Conservation (phyloP, 2,113 vertebrate species). For the Xyliphius kryptos region DNA sequence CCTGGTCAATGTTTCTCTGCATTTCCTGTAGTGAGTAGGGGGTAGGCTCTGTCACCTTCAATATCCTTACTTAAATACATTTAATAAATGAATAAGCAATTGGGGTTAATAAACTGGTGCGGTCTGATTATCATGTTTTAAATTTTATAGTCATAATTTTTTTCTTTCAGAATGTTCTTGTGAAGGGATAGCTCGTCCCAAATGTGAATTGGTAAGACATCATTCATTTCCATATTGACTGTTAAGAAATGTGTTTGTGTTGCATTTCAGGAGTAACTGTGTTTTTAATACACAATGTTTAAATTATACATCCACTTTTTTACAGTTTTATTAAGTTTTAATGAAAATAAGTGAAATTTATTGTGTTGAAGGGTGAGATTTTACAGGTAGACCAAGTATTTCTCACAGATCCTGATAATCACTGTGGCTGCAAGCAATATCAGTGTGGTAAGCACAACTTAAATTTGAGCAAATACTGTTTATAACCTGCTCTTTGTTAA, state of each 20-base stretch:
- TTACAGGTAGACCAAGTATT: conserved; percentile 76
- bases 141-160: conserved; percentile 9
- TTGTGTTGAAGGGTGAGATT: conserved; percentile 74
- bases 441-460: conserved; percentile 76
- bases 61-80: no score
- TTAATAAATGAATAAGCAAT: no score
- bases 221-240: no score
- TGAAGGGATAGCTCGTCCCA: conserved; percentile 73
- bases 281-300: background rate
- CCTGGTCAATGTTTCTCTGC: no score
- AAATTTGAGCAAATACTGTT: background rate
- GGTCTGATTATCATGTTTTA: background rate
- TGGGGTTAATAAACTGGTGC: no score
- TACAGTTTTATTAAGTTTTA: conserved; percentile 1
- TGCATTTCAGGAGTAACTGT: no score
- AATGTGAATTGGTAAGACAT: conserved; percentile 78
- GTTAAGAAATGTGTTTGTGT: no score
- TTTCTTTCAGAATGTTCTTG: conserved; percentile 83
- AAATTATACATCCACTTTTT: background rate
- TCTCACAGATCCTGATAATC: conserved; percentile 70
- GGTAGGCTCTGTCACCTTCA: no score
- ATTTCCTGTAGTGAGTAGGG: no score
- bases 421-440: conserved; percentile 80
- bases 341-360: background rate
- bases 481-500: background rate